Conservation (phyloP, 2,113 vertebrate genomes). For the Salvelinus fontinalis region DNA sequence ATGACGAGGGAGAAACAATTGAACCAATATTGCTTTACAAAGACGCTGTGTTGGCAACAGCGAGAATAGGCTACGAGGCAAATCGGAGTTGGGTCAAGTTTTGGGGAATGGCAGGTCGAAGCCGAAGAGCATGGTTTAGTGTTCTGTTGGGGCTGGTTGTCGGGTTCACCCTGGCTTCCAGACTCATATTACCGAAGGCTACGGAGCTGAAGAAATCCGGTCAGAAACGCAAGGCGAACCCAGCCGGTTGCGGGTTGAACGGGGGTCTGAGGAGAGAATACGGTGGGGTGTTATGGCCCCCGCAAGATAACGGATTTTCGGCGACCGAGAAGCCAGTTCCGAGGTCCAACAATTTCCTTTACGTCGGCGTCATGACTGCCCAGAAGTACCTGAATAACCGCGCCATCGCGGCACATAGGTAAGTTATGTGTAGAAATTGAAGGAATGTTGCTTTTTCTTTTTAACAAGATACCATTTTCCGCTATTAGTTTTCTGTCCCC, state of each 20-base stretch:
- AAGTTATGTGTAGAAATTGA: slow-evolving; percentile 39
- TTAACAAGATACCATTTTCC: not conserved
- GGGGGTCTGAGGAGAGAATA: slow-evolving; percentile 59
- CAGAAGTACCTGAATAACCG: slow-evolving; percentile 94
- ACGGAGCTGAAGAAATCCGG: slow-evolving; percentile 80
- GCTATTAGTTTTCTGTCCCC: not conserved
- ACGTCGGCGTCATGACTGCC: slow-evolving; percentile 95
- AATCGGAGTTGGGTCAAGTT: slow-evolving; percentile 42
- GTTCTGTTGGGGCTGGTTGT: slow-evolving; percentile 88
- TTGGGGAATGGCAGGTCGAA: slow-evolving; percentile 84
- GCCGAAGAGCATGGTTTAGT: slow-evolving; percentile 89
- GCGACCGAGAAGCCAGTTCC: slow-evolving; percentile 55
- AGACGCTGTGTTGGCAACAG: slow-evolving; percentile 12
- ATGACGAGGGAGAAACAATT: slow-evolving; percentile 34
- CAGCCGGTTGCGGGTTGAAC: slow-evolving; percentile 61
- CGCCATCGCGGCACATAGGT: slow-evolving; percentile 90
- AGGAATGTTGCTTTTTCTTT: not conserved
- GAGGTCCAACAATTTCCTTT: slow-evolving; percentile 81
- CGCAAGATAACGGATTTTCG: slow-evolving; percentile 57
- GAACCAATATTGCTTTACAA: slow-evolving; percentile 17
- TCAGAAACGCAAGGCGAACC: slow-evolving; percentile 73
- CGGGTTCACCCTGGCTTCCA: slow-evolving; percentile 90
- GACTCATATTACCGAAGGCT: slow-evolving; percentile 84
- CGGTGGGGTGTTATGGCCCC: slow-evolving; percentile 65
- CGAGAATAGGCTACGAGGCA: slow-evolving; percentile 8